phyloP scores from a whole-genome alignment of 1,140 invertebrate genomes.

The Potamilus streckersoni region DNA sequence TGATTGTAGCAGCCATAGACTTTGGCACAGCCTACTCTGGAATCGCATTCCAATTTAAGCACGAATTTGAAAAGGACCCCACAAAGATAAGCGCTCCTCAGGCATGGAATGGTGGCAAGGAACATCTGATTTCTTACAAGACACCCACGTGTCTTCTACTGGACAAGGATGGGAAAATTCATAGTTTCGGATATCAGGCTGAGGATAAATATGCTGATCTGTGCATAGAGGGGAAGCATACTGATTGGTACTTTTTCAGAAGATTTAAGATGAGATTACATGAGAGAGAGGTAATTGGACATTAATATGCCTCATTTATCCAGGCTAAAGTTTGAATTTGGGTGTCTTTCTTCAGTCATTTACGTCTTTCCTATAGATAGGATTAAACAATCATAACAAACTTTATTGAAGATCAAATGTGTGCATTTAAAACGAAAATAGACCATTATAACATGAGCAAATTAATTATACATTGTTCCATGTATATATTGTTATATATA shows the following conservation, averaged over 20 bases:
- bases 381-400: no score
- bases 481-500: no score
- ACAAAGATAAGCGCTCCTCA: constrained; percentile 18
- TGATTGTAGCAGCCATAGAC: constrained; percentile 20
- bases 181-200: constrained; percentile 21
- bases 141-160: constrained; percentile 26
- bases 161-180: constrained; percentile 12
- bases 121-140: constrained; percentile 15
- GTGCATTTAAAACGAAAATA: no score
- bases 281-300: constrained; percentile 6
- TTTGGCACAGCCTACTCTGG: constrained; percentile 28
- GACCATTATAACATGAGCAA: no score
- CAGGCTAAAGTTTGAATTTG: background rate
- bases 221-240: constrained; percentile 18
- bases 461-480: no score
- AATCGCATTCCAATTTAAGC: constrained; percentile 19
- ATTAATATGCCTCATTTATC: background rate
- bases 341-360: background rate
- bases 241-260: constrained; percentile 22
- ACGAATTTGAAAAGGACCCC: constrained; percentile 17
- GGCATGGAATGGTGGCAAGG: constrained; percentile 19
- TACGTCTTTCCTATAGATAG: background rate
- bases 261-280: constrained; percentile 25
- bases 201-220: constrained; percentile 24
- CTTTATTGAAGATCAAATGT: no score